Evolutionary conservation across 2,113 vertebrate genomes (phyloP), one percentile per base, ranked within the genome.

Genomic region (Gobio gobio): DNA sequence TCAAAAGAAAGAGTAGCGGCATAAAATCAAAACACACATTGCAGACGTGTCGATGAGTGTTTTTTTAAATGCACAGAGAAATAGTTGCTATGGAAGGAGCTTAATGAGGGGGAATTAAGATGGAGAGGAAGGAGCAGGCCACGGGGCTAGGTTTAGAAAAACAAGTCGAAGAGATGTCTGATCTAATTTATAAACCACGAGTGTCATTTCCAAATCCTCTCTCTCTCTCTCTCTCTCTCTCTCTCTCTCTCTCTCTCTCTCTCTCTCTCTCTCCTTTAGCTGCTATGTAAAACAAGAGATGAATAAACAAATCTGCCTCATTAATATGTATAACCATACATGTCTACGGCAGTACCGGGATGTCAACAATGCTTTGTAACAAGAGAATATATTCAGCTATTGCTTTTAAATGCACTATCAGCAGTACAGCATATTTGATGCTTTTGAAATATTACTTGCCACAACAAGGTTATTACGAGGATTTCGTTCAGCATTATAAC

Each of bases 271-370:
- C 18, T 47, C 56, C 10, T 10, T 78, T n/a, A 78, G 74, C 70
- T 76, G 85, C 88, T 87, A 90, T 92, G 91, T 91, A 93, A 92
- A 94, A 93, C 89, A 90, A 91, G 81, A 36, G 40, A 78, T 86
- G 86, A 91, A 91, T 92, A 93, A 94, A 93, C 91, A 89, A 90
- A 89, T 88, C 83, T 70, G 89, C 78, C 7, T 90, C 88, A 93
- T 93, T 92, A 92, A 93, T 93, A 93, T 94, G 91, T 81, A 92
- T 91, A 84, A 33, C 54, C 84, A 89, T 87, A 86, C 90, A 68
- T 84, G 87, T 83, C 43, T 86, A 89, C 86, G 86, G 90, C 89
- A 87, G 88, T 80, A 88, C 76, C 83, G 29, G 81, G 86, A 68
- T 91, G 91, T 93, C 90, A 93, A 90, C 88, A 86, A 70, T 72